Evolutionary conservation across 2,888 invertebrate species (phyloP).

Genomic region (Pristionchus entomophagus): DNA sequence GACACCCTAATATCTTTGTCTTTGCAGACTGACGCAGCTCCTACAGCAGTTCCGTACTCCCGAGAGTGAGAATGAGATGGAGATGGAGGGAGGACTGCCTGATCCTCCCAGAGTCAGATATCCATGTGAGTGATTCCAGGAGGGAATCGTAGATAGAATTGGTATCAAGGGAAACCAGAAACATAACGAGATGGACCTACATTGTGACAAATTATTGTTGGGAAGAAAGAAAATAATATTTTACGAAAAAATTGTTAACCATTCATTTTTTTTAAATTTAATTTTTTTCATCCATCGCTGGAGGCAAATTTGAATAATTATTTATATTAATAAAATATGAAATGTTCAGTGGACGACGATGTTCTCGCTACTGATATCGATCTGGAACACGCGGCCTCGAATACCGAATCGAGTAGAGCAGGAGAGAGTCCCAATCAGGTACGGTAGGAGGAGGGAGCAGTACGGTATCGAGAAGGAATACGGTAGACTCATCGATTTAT

Average conservation of each 20-base stretch:
- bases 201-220: no score
- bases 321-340: background rate
- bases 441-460: slow-evolving; percentile 25
- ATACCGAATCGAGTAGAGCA: slow-evolving; percentile 64
- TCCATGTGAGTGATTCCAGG: slow-evolving; percentile 11
- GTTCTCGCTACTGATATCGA: slow-evolving; percentile 58
- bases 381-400: slow-evolving; percentile 59
- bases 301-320: no score
- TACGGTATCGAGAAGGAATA: background rate
- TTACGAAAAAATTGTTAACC: no score
- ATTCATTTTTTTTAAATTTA: no score
- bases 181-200: no score
- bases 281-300: no score
- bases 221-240: no score
- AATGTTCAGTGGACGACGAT: slow-evolving; percentile 37
- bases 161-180: no score
- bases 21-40: slow-evolving; percentile 13
- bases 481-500: background rate
- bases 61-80: slow-evolving; percentile 38
- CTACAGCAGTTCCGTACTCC: slow-evolving; percentile 4
- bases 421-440: slow-evolving; percentile 56
- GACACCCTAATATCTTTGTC: no score
- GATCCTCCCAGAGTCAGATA: slow-evolving; percentile 44
- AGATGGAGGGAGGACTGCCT: slow-evolving; percentile 40
- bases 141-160: no score